These are phyloP conservation scores for Parus major DNA, from an alignment of 2,113 vertebrate genomes.

Conservation along the genomic window DNA sequence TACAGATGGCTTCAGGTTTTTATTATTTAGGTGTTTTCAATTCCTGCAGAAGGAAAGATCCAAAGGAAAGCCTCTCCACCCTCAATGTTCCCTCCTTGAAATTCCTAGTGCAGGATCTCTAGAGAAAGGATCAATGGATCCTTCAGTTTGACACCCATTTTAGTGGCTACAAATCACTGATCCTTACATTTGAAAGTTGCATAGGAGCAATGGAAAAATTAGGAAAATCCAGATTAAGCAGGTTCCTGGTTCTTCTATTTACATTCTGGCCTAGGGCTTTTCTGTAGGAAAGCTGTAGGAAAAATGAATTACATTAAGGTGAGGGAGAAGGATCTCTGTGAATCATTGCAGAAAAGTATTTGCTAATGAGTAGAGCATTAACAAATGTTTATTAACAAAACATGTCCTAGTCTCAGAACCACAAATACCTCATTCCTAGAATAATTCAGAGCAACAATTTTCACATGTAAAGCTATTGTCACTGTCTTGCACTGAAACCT, in stretches of 20 bases:
- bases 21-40: not conserved
- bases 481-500: not conserved
- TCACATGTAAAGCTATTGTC: not conserved
- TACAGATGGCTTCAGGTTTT: not conserved
- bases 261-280: not conserved
- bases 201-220: not conserved
- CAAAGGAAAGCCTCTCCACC: not conserved
- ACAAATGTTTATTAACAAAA: not conserved
- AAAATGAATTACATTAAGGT: not conserved
- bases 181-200: not conserved
- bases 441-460: not conserved
- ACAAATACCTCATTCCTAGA: not conserved
- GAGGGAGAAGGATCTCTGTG: not conserved
- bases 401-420: not conserved
- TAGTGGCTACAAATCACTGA: not conserved
- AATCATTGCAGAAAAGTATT: not conserved
- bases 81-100: not conserved
- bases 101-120: rapidly evolving
- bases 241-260: not conserved
- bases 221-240: not conserved
- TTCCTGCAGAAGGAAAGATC: not conserved
- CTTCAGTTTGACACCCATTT: not conserved
- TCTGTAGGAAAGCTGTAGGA: not conserved
- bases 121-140: not conserved
- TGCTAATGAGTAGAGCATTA: not conserved